phyloP scores from a whole-genome alignment of 2,888 invertebrate species.

The Trachelus stipa region DNA sequence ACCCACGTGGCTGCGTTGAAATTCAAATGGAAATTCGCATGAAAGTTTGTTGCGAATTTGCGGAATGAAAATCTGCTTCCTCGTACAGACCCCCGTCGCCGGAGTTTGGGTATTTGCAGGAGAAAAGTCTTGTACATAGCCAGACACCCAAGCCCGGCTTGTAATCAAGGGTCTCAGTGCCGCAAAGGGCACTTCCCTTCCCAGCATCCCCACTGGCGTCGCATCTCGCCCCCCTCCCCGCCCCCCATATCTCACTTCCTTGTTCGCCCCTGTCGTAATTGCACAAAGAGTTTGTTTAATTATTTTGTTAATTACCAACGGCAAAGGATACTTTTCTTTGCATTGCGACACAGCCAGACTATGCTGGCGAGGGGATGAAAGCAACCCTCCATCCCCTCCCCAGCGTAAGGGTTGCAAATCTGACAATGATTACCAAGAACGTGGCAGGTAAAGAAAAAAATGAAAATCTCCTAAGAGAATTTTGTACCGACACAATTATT shows the following conservation, averaged over 20 bases:
- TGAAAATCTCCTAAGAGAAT: not conserved
- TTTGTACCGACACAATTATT: not conserved
- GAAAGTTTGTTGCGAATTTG: not conserved
- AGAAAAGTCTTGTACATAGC: not conserved
- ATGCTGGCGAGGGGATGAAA: not conserved
- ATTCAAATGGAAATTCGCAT: not conserved
- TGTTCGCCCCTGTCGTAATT: slow-evolving; percentile 10
- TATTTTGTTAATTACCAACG: slow-evolving; percentile 24
- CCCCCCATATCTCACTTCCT: not conserved
- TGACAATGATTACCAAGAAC: not conserved
- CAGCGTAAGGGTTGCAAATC: not conserved
- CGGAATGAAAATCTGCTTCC: not conserved
- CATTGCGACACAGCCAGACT: not conserved
- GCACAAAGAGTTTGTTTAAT: slow-evolving; percentile 24
- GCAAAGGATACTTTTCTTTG: slow-evolving; percentile 13
- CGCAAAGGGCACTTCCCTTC: slow-evolving; percentile 2
- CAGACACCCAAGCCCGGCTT: not conserved
- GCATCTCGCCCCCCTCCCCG: not conserved
- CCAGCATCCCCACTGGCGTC: not conserved
- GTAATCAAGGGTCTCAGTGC: slow-evolving; percentile 3
- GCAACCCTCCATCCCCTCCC: not conserved
- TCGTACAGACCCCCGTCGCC: no score
- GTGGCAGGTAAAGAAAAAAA: not conserved
- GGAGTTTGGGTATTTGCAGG: not conserved
- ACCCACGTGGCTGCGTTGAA: not conserved